Evolutionary conservation across 2,113 vertebrate species (phyloP).

Genomic region (Epinephelus fuscoguttatus): DNA sequence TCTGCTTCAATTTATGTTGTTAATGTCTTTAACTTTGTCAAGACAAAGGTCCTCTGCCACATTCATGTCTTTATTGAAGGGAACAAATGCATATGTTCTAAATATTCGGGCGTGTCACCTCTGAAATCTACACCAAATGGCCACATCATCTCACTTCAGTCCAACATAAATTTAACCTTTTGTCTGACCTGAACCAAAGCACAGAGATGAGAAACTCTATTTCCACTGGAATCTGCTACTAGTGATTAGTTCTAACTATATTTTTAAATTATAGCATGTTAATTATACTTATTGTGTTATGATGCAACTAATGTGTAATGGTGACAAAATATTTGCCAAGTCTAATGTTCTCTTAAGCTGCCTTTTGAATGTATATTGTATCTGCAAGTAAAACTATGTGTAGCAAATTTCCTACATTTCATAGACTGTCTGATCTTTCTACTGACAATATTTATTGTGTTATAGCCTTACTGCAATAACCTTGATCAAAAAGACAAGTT

Average conservation of each 20-base stretch:
- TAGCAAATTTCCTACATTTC: neutral
- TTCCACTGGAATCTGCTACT: neutral
- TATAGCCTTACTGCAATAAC: neutral
- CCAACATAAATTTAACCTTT: neutral
- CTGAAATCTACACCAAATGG: neutral
- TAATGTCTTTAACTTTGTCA: too few relatives aligned
- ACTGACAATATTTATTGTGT: neutral
- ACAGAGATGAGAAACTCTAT: neutral
- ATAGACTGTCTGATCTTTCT: neutral
- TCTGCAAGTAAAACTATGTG: neutral
- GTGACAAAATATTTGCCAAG: neutral
- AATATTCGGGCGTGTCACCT: too few relatives aligned
- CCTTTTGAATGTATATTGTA: neutral
- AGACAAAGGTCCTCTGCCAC: too few relatives aligned
- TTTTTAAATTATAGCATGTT: neutral
- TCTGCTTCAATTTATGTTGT: too few relatives aligned
- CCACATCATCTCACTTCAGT: slow-evolving; percentile 5
- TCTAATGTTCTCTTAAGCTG: neutral
- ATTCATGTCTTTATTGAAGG: too few relatives aligned
- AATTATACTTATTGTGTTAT: neutral
- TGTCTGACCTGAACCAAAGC: slow-evolving; percentile 2
- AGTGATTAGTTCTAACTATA: neutral
- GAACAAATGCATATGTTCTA: too few relatives aligned
- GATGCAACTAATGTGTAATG: neutral
- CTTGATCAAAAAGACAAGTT: neutral